Evolutionary conservation across 2,113 vertebrate species (phyloP), one percentile per base, ranked within the genome.

Genomic region (Pagrus major): DNA sequence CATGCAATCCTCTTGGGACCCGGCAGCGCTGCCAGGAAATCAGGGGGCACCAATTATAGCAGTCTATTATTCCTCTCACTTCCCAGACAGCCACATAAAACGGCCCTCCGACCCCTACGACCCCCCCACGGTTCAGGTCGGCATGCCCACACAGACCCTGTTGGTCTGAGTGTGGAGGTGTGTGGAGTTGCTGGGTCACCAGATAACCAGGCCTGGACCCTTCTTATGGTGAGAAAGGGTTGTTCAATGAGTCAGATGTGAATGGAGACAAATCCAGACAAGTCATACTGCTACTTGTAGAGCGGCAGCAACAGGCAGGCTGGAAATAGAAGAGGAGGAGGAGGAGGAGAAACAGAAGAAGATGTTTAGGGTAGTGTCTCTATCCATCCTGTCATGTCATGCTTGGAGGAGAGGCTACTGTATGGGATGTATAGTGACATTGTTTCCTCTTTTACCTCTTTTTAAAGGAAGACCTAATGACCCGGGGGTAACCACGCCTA

Each of bases 21-120:
- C 79, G 12, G 23, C 66, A 67, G 78, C 78, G 71, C 59, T 93
- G 87, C 88, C 89, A 87, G 89, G 91, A 93, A 92, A 84, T 85
- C 82, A 86, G 79, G 64, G 75, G 47, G 72, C 70, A 91, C 84
- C 90, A 92, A 92, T 93, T 91, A 94, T 89, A 90, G 85, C 78
- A 86, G 84, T 84, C 89, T 80, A 84, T 88, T 91, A 85, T 84
- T 84, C 87, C 81, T 86, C 86, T 87, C 78, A 92, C 90, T 91
- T 92, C 90, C 86, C 82, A 83, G 80, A 84, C 77, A 60, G 73
- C 61, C 78, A 88, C 71, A 85, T 80, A 88, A 91, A 91, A 83
- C 71, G 65, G 54, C 46, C 71, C 67, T 49, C 58, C 61, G 77
- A 41, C 41, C 67, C 10, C 35, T 9, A 8, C 15, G 44, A 81